A percentile compares a stretch with the other conserved stretches of the same genome.
These are phyloP conservation scores for Datnioides undecimradiatus DNA, from an alignment of 2,113 vertebrate species.

Conservation along the genomic window DNA sequence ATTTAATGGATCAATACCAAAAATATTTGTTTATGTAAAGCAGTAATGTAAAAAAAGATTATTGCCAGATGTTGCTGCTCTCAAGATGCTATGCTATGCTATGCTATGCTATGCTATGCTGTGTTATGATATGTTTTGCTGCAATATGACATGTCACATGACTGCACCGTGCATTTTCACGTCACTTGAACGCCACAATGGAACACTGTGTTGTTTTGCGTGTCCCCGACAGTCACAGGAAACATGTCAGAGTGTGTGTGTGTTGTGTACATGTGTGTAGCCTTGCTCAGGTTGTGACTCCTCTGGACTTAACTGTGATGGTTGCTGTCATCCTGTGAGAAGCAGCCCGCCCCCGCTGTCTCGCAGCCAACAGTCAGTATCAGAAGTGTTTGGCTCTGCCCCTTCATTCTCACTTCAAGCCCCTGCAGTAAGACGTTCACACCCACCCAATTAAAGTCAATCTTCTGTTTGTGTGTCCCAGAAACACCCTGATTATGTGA, in stretches of 20 bases:
- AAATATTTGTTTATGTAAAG: too few relatives aligned
- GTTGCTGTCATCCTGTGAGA: constrained; percentile 53
- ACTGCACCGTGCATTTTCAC: background rate
- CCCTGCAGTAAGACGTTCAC: constrained; percentile 34
- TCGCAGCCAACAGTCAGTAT: constrained; percentile 18
- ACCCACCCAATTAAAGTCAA: constrained; percentile 60
- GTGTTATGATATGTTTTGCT: too few relatives aligned
- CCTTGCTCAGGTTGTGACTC: background rate
- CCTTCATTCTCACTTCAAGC: constrained; percentile 31
- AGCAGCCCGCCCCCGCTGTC: constrained; percentile 9
- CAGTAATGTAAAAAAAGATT: too few relatives aligned
- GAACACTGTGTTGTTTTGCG: too few relatives aligned
- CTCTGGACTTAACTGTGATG: constrained; percentile 16
- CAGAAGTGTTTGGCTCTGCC: constrained; percentile 25
- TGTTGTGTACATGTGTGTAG: background rate
- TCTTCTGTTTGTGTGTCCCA: constrained; percentile 41
- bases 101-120: too few relatives aligned
- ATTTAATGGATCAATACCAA: too few relatives aligned
- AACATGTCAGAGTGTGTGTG: background rate
- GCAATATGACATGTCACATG: too few relatives aligned
- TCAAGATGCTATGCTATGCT: too few relatives aligned
- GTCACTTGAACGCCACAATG: too few relatives aligned
- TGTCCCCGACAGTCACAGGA: background rate
- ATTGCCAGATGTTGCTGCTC: too few relatives aligned
- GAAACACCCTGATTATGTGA: constrained; percentile 67